Evolutionary conservation across 2,113 vertebrate genomes (phyloP).

Genomic region (Spizaetus ornatus): DNA sequence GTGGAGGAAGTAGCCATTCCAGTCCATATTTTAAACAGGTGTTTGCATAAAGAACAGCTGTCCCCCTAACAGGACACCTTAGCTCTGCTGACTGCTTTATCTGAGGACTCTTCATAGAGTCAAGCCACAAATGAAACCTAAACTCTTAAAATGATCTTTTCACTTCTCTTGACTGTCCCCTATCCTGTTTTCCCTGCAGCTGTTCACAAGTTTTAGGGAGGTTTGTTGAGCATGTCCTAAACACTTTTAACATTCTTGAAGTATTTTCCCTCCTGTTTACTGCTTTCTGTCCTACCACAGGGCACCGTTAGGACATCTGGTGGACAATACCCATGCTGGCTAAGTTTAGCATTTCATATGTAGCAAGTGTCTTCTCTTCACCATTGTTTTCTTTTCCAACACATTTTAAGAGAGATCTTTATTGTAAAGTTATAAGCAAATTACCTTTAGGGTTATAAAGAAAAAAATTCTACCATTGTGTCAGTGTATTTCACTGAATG

Average conservation of each 20-base stretch:
- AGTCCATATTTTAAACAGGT: fast-evolving
- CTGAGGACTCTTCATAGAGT: neutral
- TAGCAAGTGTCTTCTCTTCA: neutral
- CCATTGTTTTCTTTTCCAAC: neutral
- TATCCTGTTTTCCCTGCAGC: neutral
- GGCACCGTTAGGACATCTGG: neutral
- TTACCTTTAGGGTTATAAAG: neutral
- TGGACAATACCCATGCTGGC: neutral
- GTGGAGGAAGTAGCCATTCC: neutral
- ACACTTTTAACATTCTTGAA: neutral
- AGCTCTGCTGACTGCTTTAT: neutral
- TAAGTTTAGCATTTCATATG: neutral
- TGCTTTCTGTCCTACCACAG: neutral
- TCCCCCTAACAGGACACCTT: neutral
- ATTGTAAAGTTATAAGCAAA: neutral
- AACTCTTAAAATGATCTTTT: neutral
- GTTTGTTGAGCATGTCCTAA: neutral
- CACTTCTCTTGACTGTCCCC: neutral
- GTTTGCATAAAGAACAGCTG: neutral
- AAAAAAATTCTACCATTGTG: neutral
- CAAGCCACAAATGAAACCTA: neutral
- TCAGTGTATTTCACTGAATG: neutral
- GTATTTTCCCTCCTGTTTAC: neutral
- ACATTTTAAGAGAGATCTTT: neutral
- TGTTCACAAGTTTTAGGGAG: neutral